These are phyloP conservation scores for Halcyon smyrnensis DNA, from an alignment of 2,797 vertebrate species.

Conservation along the genomic window DNA sequence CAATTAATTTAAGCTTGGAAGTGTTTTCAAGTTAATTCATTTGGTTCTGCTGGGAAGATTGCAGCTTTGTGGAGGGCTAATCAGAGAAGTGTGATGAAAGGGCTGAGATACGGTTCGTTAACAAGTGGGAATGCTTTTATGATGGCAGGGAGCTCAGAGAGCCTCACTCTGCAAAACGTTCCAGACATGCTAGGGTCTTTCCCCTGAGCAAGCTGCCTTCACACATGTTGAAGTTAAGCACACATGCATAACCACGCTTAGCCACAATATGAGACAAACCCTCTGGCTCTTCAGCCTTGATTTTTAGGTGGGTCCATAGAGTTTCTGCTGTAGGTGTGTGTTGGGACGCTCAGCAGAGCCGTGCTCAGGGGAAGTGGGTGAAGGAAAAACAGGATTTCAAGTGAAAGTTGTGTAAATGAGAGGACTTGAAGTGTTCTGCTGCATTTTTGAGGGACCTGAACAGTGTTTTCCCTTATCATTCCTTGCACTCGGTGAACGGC, in stretches of 20 bases:
- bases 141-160: not conserved
- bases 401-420: not conserved
- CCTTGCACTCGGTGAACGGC: not conserved
- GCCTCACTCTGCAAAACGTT: slow-evolving; percentile 30
- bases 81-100: slow-evolving; percentile 37
- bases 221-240: not conserved
- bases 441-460: not conserved
- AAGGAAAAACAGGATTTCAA: not conserved
- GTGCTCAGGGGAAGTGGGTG: fast-evolving
- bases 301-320: not conserved
- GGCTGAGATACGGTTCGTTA: slow-evolving; percentile 33
- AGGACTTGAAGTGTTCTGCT: not conserved
- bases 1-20: slow-evolving; percentile 62
- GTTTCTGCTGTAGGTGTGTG: not conserved
- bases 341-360: not conserved
- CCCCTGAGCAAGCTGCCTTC: not conserved
- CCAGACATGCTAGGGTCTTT: not conserved
- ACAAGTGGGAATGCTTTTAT: slow-evolving; percentile 44
- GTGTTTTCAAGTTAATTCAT: slow-evolving; percentile 40
- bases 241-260: not conserved
- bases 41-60: slow-evolving; percentile 31
- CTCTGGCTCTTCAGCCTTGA: not conserved
- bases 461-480: not conserved
- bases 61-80: slow-evolving; percentile 24
- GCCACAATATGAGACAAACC: not conserved